Conservation (phyloP, 2,888 invertebrate species). For the Desoria tigrina region DNA sequence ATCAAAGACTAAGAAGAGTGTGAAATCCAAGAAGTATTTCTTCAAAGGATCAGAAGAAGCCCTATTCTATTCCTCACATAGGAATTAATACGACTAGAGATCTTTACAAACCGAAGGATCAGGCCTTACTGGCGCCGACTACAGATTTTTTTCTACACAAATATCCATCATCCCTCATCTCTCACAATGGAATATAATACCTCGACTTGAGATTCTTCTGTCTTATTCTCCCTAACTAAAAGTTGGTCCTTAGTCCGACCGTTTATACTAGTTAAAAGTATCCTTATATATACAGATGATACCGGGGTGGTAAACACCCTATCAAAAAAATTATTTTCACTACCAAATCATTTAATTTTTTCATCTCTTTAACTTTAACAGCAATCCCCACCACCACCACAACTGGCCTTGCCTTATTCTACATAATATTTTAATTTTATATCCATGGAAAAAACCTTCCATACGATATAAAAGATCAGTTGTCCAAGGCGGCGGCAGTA, state of each 20-base stretch:
- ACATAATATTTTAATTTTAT: background rate
- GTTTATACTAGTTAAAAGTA: too few relatives aligned
- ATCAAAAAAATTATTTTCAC: slow-evolving; percentile 53
- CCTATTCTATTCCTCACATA: slow-evolving; percentile 11
- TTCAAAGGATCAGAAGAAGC: too few relatives aligned
- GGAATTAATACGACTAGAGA: too few relatives aligned
- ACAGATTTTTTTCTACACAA: slow-evolving; percentile 41
- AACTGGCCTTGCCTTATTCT: background rate
- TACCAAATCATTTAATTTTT: slow-evolving; percentile 43
- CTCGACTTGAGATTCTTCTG: background rate
- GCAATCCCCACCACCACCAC: background rate
- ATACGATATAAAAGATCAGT: too few relatives aligned
- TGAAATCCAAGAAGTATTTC: too few relatives aligned
- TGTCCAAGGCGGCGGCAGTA: too few relatives aligned
- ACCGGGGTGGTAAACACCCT: slow-evolving; percentile 42
- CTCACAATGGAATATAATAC: slow-evolving; percentile 5
- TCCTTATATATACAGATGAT: too few relatives aligned
- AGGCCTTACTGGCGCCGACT: slow-evolving; percentile 51
- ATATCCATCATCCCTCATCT: slow-evolving; percentile 27
- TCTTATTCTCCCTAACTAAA: slow-evolving; percentile 19
- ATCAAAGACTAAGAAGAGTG: too few relatives aligned
- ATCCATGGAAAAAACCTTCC: too few relatives aligned
- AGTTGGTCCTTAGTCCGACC: too few relatives aligned
- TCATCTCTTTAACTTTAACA: slow-evolving; percentile 19
- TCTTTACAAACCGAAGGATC: slow-evolving; percentile 41